Evolutionary conservation across 2,888 invertebrate genomes (phyloP).

Genomic region (Diloba caeruleocephala): DNA sequence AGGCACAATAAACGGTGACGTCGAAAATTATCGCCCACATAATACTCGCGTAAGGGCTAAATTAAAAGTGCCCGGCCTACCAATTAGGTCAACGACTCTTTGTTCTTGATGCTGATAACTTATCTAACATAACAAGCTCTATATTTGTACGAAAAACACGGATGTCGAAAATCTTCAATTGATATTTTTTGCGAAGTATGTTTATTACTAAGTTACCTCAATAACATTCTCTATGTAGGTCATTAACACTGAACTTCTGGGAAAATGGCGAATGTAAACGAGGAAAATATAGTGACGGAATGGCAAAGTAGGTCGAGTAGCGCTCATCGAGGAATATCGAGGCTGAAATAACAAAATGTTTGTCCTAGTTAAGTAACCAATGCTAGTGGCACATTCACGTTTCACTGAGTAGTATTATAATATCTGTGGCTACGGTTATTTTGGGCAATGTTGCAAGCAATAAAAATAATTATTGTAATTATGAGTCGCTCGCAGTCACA

Average conservation of each 20-base stretch:
- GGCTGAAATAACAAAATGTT: constrained; percentile 71
- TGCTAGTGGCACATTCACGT: constrained; percentile 50
- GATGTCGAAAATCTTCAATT: constrained; percentile 23
- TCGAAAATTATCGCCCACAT: constrained; percentile 65
- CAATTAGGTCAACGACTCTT: constrained; percentile 84
- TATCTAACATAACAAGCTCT: constrained; percentile 37
- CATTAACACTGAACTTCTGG: constrained; percentile 81
- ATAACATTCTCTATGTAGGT: constrained; percentile 70
- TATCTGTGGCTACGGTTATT: constrained; percentile 37
- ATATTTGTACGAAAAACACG: constrained; percentile 52
- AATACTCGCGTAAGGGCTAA: constrained; percentile 68
- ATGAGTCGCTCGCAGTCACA: background rate
- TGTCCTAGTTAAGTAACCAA: constrained; percentile 64
- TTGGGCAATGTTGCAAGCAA: constrained; percentile 23
- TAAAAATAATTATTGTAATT: constrained; percentile 8
- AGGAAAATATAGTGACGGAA: constrained; percentile 75
- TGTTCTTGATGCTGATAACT: constrained; percentile 72
- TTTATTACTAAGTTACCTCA: constrained; percentile 39
- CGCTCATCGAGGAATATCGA: constrained; percentile 62
- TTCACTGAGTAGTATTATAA: constrained; percentile 15
- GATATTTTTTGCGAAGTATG: constrained; percentile 35
- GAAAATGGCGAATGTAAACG: constrained; percentile 71
- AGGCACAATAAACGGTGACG: constrained; percentile 73
- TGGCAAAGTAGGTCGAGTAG: constrained; percentile 75
- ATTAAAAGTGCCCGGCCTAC: constrained; percentile 64